A percentile compares a stretch with the other conserved stretches of the same genome.
Evolutionary conservation across 2,113 vertebrate genomes (phyloP).

Genomic region (Datnioides undecimradiatus): DNA sequence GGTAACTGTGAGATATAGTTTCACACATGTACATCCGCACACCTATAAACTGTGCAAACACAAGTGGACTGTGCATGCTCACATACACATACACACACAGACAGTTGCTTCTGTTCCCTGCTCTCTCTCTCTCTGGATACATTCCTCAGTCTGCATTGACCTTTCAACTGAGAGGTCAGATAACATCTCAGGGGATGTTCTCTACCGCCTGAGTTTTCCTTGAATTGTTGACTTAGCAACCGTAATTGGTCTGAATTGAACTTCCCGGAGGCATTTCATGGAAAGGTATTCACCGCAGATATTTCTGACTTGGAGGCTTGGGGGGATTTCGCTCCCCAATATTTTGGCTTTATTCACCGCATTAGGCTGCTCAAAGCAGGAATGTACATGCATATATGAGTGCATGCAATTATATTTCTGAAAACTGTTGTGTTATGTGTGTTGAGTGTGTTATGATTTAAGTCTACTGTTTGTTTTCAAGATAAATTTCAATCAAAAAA

Average conservation of each 20-base stretch:
- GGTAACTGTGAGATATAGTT: conserved; percentile 42
- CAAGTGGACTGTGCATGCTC: background rate
- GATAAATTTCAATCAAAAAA: conserved; percentile 12
- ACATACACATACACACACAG: background rate
- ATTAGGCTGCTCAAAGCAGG: conserved; percentile 12
- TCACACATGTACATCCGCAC: conserved; percentile 17
- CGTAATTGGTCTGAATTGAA: conserved; percentile 64
- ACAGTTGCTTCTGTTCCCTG: conserved; percentile 35
- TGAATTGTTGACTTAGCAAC: conserved; percentile 62
- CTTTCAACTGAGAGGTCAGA: conserved; percentile 57
- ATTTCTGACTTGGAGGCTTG: conserved; percentile 50
- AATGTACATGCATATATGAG: conserved; percentile 10
- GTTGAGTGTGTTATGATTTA: background rate
- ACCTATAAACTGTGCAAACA: background rate
- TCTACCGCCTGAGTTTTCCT: conserved; percentile 43
- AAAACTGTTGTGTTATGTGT: background rate
- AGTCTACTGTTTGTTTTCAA: conserved; percentile 22
- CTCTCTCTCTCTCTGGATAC: conserved; percentile 18
- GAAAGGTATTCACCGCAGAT: conserved; percentile 55
- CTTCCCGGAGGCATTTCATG: conserved; percentile 55
- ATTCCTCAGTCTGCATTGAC: conserved; percentile 57
- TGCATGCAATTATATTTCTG: background rate
- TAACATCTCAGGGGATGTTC: conserved; percentile 61
- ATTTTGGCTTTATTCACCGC: conserved; percentile 44
- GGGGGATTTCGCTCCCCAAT: conserved; percentile 38